Conservation (phyloP, 2,113 vertebrate genomes). For the Catharus fuscescens region DNA sequence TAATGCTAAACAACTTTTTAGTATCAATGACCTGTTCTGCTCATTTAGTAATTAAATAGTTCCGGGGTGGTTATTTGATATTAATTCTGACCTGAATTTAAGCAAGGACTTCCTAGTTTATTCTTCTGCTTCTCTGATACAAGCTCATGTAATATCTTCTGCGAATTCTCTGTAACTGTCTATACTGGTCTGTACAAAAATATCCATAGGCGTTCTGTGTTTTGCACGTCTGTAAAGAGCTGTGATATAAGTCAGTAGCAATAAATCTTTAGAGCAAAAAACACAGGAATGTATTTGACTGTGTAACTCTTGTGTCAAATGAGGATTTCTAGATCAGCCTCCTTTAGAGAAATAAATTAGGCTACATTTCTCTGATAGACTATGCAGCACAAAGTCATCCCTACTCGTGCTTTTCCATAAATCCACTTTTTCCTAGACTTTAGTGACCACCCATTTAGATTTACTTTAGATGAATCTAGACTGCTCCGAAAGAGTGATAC, state of each 20-base stretch:
- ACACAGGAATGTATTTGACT: background rate
- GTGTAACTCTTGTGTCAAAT: background rate
- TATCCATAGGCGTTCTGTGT: background rate
- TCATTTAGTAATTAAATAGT: background rate
- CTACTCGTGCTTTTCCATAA: background rate
- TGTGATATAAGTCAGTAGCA: background rate
- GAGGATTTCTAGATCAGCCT: background rate
- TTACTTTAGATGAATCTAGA: background rate
- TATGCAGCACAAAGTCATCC: background rate
- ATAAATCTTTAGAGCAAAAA: background rate
- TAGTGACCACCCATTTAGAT: background rate
- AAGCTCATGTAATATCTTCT: background rate
- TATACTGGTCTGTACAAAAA: background rate
- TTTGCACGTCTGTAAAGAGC: background rate
- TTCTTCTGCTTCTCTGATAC: background rate
- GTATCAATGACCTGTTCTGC: background rate
- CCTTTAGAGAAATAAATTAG: background rate
- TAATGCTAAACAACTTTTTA: background rate
- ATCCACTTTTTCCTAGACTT: background rate
- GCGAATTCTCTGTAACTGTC: background rate
- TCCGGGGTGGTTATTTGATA: background rate
- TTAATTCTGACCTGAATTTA: background rate
- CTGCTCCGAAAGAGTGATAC: background rate
- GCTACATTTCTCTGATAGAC: background rate
- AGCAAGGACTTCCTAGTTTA: background rate